phyloP scores from a whole-genome alignment of 2,888 invertebrate species.

The Agriotes lineatus region DNA sequence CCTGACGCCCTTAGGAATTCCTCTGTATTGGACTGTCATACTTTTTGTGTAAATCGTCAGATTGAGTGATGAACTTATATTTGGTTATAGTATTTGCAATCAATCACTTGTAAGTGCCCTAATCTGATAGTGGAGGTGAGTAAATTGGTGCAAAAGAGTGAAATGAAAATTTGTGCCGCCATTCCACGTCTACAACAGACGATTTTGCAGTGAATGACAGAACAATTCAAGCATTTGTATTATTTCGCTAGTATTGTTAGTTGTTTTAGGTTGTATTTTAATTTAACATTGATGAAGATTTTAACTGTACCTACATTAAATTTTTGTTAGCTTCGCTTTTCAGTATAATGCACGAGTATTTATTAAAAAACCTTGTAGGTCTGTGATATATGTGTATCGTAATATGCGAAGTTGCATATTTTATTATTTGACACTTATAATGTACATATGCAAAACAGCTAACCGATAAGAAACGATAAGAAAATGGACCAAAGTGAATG shows the following conservation, averaged over 20 bases:
- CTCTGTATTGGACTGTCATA: slow-evolving; percentile 65
- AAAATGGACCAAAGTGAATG: slow-evolving; percentile 65
- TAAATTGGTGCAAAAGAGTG: slow-evolving; percentile 36
- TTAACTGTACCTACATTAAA: slow-evolving; percentile 40
- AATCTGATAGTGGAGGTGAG: slow-evolving; percentile 39
- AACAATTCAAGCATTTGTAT: slow-evolving; percentile 34
- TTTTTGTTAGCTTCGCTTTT: slow-evolving; percentile 39
- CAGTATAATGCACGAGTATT: slow-evolving; percentile 39
- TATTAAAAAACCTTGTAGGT: slow-evolving; percentile 61
- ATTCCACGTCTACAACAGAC: slow-evolving; percentile 25
- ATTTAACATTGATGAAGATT: slow-evolving; percentile 17
- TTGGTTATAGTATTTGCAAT: slow-evolving; percentile 42
- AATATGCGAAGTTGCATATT: slow-evolving; percentile 57
- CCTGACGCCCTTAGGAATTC: slow-evolving; percentile 74
- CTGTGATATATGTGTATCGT: slow-evolving; percentile 67
- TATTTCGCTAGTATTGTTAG: slow-evolving; percentile 34
- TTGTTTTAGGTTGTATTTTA: slow-evolving; percentile 31
- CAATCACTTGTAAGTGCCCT: slow-evolving; percentile 53
- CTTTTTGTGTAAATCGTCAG: slow-evolving; percentile 63
- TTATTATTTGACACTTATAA: slow-evolving; percentile 54
- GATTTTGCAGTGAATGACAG: slow-evolving; percentile 28
- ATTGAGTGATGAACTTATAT: slow-evolving; percentile 41
- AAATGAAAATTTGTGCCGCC: slow-evolving; percentile 32
- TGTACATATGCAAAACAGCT: slow-evolving; percentile 57
- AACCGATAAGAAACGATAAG: slow-evolving; percentile 57